A percentile compares a stretch with the other conserved stretches of the same genome.
Evolutionary conservation across 2,888 invertebrate species (phyloP).

Genomic region (Caenorhabditis imperialis): DNA sequence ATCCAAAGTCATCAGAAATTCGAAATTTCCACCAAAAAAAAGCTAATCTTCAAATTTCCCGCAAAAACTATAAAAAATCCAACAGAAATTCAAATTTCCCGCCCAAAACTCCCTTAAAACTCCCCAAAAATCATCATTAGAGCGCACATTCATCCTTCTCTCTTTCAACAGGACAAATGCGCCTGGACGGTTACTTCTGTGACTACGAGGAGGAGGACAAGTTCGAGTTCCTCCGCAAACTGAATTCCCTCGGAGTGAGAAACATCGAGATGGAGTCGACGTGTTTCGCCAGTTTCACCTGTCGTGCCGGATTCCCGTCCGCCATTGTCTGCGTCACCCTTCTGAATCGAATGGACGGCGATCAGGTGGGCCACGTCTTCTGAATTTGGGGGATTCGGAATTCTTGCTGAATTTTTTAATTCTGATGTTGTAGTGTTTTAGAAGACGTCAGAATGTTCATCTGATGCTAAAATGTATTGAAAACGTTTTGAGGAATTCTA

Average conservation of each 20-base stretch:
- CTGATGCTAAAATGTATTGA: no score
- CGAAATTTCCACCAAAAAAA: no score
- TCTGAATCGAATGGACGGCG: constrained; percentile 91
- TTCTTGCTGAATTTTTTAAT: background rate
- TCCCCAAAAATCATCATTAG: no score
- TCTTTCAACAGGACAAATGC: constrained; percentile 86
- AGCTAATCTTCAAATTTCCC: no score
- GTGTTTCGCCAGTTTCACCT: constrained; percentile 92
- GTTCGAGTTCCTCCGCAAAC: constrained; percentile 87
- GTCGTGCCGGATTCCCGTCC: constrained; percentile 84
- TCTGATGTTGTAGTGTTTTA: background rate
- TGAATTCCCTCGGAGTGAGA: constrained; percentile 85
- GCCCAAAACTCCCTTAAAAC: no score
- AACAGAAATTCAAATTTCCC: no score
- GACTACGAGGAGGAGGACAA: constrained; percentile 92
- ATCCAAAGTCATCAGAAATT: no score
- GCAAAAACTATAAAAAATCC: no score
- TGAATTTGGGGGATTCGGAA: constrained; percentile 81
- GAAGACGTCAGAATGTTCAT: no score
- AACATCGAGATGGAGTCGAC: constrained; percentile 95
- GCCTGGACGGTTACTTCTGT: constrained; percentile 96
- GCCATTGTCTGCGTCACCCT: constrained; percentile 95
- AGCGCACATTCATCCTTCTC: no score
- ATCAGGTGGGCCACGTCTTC: constrained; percentile 83
- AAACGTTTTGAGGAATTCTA: no score